Conservation (phyloP, 1,140 invertebrate species). For the Mizuhopecten yessoensis region DNA sequence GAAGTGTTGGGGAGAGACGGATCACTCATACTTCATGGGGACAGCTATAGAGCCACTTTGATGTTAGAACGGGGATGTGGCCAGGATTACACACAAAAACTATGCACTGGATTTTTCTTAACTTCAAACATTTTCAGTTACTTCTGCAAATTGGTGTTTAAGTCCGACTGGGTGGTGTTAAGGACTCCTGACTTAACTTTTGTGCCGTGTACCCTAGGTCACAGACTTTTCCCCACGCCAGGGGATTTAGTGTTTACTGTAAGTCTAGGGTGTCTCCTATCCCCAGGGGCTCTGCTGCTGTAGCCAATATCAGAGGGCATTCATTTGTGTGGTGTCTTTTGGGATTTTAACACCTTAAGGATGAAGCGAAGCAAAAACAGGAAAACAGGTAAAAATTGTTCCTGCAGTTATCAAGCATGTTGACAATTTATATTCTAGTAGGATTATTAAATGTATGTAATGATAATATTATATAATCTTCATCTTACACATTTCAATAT, state of each 20-base stretch:
- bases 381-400: background rate
- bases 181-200: background rate
- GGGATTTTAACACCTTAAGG: background rate
- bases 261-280: background rate
- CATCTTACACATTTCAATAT: too few relatives aligned
- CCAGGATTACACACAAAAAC: background rate
- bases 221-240: slow-evolving; percentile 15
- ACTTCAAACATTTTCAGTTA: background rate
- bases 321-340: slow-evolving; percentile 24
- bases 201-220: background rate
- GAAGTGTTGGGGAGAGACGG: background rate
- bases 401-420: background rate
- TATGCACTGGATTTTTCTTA: slow-evolving; percentile 11
- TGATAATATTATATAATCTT: too few relatives aligned
- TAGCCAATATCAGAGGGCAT: background rate
- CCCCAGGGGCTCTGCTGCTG: background rate
- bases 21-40: background rate
- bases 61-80: background rate
- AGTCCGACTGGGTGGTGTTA: background rate
- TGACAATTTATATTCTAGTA: background rate
- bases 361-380: background rate
- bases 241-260: background rate
- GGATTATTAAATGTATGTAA: too few relatives aligned
- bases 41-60: background rate
- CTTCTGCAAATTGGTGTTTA: background rate